Conservation (phyloP, 2,797 vertebrate species). For the Anolis apletophallus region DNA sequence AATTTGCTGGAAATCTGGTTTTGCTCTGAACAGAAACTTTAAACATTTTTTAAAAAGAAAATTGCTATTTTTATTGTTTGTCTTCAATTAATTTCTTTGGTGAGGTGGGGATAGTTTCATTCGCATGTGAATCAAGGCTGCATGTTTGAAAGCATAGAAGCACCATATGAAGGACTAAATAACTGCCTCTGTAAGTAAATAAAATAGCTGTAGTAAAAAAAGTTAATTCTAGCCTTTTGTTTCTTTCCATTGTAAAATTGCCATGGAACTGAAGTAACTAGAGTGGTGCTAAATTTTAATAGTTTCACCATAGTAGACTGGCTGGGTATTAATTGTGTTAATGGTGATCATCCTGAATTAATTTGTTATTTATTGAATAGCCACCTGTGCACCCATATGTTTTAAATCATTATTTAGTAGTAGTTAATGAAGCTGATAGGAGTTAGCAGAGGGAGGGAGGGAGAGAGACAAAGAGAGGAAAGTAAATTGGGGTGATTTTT, state of each 20-base stretch:
- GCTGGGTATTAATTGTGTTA: slow-evolving; percentile 80
- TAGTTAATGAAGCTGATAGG: slow-evolving; percentile 78
- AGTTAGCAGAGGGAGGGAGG: slow-evolving; percentile 43
- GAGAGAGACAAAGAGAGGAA: slow-evolving; percentile 57
- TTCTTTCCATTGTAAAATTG: slow-evolving; percentile 75
- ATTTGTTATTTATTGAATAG: slow-evolving; percentile 79
- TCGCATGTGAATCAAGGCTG: not conserved
- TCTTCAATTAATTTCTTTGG: slow-evolving; percentile 44
- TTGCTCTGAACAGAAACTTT: slow-evolving; percentile 11
- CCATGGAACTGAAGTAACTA: slow-evolving; percentile 66
- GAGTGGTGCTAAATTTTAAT: slow-evolving; percentile 72
- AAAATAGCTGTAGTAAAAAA: slow-evolving; percentile 70
- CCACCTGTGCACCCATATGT: slow-evolving; percentile 80
- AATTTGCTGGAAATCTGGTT: slow-evolving; percentile 38
- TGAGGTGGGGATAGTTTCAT: slow-evolving; percentile 16
- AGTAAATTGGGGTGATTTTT: slow-evolving; percentile 19
- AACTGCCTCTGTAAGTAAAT: slow-evolving; percentile 60
- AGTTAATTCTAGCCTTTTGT: slow-evolving; percentile 71
- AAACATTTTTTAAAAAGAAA: not conserved
- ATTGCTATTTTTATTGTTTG: not conserved
- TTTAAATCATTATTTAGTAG: slow-evolving; percentile 79
- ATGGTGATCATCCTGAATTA: slow-evolving; percentile 79
- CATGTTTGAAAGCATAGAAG: not conserved
- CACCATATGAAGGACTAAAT: slow-evolving; percentile 49
- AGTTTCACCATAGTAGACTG: slow-evolving; percentile 75